phyloP scores from a whole-genome alignment of 2,888 invertebrate genomes.

The Byasa hedistus region DNA sequence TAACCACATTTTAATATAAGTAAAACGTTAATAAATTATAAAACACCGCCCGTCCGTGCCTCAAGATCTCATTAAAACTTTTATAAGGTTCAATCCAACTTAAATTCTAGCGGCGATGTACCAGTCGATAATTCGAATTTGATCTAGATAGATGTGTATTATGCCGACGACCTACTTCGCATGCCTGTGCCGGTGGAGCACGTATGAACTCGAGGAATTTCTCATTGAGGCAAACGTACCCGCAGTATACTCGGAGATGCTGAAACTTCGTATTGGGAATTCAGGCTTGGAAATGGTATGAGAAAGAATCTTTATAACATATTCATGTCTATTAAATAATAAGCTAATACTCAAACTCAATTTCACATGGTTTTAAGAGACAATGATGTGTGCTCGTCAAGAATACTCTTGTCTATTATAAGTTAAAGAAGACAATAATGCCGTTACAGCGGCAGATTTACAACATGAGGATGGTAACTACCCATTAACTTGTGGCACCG shows the following conservation, averaged over 20 bases:
- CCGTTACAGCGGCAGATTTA: no score
- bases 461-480: no score
- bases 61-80: not conserved
- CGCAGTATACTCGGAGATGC: constrained; percentile 6
- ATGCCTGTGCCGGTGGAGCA: constrained; percentile 1
- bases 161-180: not conserved
- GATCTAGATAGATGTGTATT: constrained; percentile 3
- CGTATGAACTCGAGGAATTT: constrained; percentile 24
- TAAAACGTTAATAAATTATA: not conserved
- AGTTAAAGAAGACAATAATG: no score
- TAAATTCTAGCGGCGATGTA: not conserved
- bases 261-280: constrained; percentile 15
- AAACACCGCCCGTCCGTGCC: not conserved
- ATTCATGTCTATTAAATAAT: no score
- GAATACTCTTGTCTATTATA: no score
- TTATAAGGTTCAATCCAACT: not conserved
- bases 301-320: not conserved
- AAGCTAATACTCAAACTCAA: no score
- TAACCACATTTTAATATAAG: not conserved
- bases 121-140: constrained; percentile 7
- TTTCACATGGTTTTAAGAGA: no score
- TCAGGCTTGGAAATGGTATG: constrained; percentile 4
- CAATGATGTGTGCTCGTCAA: no score
- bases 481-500: no score
- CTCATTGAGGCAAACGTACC: constrained; percentile 20